Evolutionary conservation across 92 coral and sea anemone species (phyloP).

Genomic region (Actinernus sp.): DNA sequence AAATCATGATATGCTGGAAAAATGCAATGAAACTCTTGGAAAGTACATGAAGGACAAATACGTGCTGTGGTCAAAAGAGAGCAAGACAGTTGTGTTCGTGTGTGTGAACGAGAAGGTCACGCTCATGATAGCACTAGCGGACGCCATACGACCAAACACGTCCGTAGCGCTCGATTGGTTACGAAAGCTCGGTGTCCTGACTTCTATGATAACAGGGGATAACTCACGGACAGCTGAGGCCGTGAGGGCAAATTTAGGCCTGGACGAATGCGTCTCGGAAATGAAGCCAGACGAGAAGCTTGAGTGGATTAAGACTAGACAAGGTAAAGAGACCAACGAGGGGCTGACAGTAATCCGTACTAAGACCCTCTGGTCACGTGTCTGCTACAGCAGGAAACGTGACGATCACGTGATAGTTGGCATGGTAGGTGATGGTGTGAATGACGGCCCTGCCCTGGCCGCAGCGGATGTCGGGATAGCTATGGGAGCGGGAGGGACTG

Average conservation of each 20-base stretch:
- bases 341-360: background rate
- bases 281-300: conserved; percentile 98
- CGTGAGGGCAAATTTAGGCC: conserved; percentile 77
- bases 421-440: conserved; percentile 99
- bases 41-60: conserved; percentile 63
- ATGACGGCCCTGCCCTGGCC: conserved; percentile 99
- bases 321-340: conserved; percentile 12
- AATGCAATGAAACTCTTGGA: conserved; percentile 40
- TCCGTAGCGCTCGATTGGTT: conserved; percentile 77
- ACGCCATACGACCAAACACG: conserved; percentile 85
- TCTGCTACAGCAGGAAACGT: conserved; percentile 6
- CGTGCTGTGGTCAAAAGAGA: conserved; percentile 77
- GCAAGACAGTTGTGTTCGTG: conserved; percentile 96
- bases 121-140: conserved; percentile 97
- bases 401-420: conserved; percentile 69
- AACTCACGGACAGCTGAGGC: conserved; percentile 96
- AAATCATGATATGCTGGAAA: conserved; percentile 69
- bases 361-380: background rate
- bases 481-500: conserved; percentile 99
- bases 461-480: conserved; percentile 98
- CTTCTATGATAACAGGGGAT: conserved; percentile 98
- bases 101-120: conserved; percentile 77
- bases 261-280: conserved; percentile 91
- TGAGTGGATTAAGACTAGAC: conserved; percentile 81
- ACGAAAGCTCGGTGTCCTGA: conserved; percentile 78